phyloP scores from a whole-genome alignment of 2,113 vertebrate genomes.

The Eretmochelys imbricata region DNA sequence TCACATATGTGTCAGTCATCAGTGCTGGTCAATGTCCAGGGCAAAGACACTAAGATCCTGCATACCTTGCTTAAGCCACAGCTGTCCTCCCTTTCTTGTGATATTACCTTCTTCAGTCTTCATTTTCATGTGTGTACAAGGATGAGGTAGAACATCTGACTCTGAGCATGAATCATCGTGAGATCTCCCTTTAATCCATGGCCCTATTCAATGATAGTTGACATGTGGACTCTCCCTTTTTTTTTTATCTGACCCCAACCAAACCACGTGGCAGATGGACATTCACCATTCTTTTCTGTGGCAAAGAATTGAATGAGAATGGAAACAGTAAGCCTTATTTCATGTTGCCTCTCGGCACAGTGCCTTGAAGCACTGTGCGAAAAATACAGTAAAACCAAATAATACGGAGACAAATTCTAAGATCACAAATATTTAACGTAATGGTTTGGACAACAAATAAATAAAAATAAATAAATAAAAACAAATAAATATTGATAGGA shows the following conservation, averaged over 20 bases:
- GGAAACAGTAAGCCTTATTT: slow-evolving; percentile 60
- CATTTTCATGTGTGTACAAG: background rate
- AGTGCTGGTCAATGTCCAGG: too few relatives aligned
- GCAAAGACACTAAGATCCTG: too few relatives aligned
- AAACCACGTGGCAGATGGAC: slow-evolving; percentile 67
- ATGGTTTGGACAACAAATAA: slow-evolving; percentile 17
- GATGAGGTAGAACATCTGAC: slow-evolving; percentile 2
- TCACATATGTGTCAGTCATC: too few relatives aligned
- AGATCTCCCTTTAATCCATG: slow-evolving; percentile 32
- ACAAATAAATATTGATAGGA: background rate
- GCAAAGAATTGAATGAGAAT: slow-evolving; percentile 56
- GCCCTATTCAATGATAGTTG: slow-evolving; percentile 26
- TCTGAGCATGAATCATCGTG: slow-evolving; percentile 36
- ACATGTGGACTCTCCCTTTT: slow-evolving; percentile 16
- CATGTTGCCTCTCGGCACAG: slow-evolving; percentile 48
- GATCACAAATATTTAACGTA: slow-evolving; percentile 18
- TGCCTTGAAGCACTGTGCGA: slow-evolving; percentile 39
- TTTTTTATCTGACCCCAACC: slow-evolving; percentile 50
- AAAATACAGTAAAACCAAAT: slow-evolving; percentile 51
- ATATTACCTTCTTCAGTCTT: background rate
- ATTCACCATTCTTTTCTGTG: slow-evolving; percentile 50
- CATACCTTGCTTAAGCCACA: too few relatives aligned
- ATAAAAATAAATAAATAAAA: too few relatives aligned
- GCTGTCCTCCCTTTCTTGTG: too few relatives aligned
- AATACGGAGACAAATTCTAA: slow-evolving; percentile 46